phyloP scores from a whole-genome alignment of 2,113 vertebrate species.

The Upupa epops region DNA sequence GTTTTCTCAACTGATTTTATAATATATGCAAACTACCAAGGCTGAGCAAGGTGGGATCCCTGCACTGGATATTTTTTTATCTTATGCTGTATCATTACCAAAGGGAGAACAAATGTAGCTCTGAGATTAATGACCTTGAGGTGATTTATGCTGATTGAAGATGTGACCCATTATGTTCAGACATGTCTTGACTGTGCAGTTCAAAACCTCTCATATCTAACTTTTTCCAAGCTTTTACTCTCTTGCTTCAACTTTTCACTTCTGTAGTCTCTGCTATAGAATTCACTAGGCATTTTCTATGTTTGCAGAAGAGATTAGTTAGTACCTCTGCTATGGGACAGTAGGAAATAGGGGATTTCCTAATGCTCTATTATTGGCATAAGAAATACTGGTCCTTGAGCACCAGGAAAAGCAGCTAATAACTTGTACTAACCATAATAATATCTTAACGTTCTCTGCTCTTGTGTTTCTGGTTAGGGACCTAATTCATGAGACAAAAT shows the following conservation, averaged over 20 bases:
- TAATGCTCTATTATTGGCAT: not conserved
- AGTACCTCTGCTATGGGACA: not conserved
- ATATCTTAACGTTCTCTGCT: not conserved
- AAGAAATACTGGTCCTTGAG: not conserved
- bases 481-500: not conserved
- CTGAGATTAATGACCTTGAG: not conserved
- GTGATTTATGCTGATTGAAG: not conserved
- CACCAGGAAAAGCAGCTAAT: not conserved
- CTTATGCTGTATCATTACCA: not conserved
- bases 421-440: not conserved
- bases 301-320: not conserved
- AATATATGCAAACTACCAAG: not conserved
- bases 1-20: not conserved
- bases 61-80: not conserved
- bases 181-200: not conserved
- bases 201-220: not conserved
- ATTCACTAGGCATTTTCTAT: not conserved
- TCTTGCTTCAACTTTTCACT: not conserved
- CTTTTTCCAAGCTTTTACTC: not conserved
- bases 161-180: not conserved
- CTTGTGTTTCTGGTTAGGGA: not conserved
- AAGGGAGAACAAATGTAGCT: not conserved
- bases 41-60: not conserved
- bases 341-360: not conserved
- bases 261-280: not conserved